phyloP scores from a whole-genome alignment of 1,140 invertebrate genomes.

The Argopecten irradians region DNA sequence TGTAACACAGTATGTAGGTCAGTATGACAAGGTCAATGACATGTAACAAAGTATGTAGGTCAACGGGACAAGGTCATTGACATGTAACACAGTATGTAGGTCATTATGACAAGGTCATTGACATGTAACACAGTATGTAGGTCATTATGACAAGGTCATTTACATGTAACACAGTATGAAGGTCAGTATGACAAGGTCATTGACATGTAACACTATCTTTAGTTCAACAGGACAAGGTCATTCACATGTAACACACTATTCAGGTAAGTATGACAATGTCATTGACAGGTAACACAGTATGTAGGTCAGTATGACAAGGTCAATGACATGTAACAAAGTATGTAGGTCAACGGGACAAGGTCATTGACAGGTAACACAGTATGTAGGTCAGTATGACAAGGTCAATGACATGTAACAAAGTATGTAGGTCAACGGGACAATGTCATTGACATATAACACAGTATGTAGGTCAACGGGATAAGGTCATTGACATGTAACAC shows the following conservation, averaged over 20 bases:
- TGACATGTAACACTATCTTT: not conserved
- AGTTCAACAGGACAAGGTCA: too few relatives aligned
- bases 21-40: not conserved
- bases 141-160: not conserved
- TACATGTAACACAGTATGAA: not conserved
- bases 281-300: not conserved
- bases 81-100: not conserved
- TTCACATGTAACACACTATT: not conserved
- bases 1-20: not conserved
- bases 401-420: not conserved
- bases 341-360: too few relatives aligned
- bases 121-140: not conserved
- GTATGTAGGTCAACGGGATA: not conserved
- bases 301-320: not conserved
- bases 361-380: not conserved
- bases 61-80: not conserved
- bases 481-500: not conserved
- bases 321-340: not conserved
- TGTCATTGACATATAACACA: not conserved
- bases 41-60: not conserved
- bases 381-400: not conserved
- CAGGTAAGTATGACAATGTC: not conserved
- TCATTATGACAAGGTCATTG: not conserved
- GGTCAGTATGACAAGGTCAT: not conserved
- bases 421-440: not conserved